phyloP scores from a whole-genome alignment of 2,113 vertebrate species.

The Phyllostomus hastatus region DNA sequence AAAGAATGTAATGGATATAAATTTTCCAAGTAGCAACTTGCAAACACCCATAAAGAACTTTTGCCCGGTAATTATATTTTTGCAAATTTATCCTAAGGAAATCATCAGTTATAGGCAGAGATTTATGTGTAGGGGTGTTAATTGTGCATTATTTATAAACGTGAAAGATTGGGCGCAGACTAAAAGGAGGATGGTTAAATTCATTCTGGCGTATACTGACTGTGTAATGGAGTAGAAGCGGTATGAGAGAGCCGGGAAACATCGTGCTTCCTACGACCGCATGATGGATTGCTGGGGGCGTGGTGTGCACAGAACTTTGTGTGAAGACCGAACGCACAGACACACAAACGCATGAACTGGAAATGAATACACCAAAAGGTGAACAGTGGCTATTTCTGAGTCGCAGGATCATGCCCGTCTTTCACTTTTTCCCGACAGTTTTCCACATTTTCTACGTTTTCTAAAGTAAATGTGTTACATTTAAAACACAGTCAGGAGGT shows the following conservation, averaged over 20 bases:
- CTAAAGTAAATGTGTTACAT: background rate
- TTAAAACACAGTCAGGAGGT: background rate
- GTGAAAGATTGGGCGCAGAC: background rate
- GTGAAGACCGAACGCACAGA: background rate
- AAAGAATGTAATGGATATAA: background rate
- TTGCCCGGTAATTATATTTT: background rate
- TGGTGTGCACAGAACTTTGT: background rate
- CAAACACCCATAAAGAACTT: background rate
- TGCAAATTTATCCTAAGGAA: background rate
- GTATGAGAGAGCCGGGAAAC: background rate
- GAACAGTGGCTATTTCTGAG: background rate
- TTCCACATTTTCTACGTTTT: background rate
- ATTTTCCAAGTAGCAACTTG: background rate
- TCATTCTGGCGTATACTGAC: constrained; percentile 3
- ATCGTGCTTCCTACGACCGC: background rate
- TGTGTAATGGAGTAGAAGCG: background rate
- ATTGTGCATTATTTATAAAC: constrained; percentile 33
- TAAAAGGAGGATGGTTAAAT: constrained; percentile 4
- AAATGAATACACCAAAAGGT: background rate
- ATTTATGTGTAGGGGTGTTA: constrained; percentile 9
- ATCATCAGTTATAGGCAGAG: constrained; percentile 19
- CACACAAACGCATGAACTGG: background rate
- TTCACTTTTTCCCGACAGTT: background rate
- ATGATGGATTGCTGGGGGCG: background rate
- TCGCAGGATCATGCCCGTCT: background rate